A percentile compares a stretch with the other conserved stretches of the same genome.
phyloP scores from a whole-genome alignment of 30 jellyfish, hydroid and myxozoan genomes.

The Nemopilema nomurai region DNA sequence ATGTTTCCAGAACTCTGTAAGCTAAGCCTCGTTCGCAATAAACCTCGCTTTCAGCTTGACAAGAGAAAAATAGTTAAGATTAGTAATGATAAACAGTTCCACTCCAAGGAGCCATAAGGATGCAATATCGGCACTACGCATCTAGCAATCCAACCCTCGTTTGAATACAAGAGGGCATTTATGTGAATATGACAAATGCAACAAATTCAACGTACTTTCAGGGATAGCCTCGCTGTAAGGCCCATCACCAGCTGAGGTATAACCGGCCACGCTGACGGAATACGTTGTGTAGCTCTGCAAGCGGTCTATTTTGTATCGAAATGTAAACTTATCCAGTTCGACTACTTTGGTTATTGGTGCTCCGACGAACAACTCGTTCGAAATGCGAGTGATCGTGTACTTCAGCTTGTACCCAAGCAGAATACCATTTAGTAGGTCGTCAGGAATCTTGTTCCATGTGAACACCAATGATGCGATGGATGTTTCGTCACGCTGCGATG shows the following conservation, averaged over 20 bases:
- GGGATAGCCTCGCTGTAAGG: conserved; percentile 34
- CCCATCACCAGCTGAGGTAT: conserved; percentile 66
- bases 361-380: conserved; percentile 23
- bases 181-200: neutral
- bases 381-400: conserved; percentile 20
- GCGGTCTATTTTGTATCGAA: conserved; percentile 26
- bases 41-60: too few species aligned
- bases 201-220: conserved; percentile 47
- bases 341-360: conserved; percentile 15
- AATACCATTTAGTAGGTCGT: conserved; percentile 47
- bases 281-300: conserved; percentile 49
- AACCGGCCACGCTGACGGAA: conserved; percentile 59
- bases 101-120: too few species aligned
- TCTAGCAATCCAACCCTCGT: too few species aligned
- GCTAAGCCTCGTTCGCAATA: too few species aligned
- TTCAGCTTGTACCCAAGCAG: conserved; percentile 65
- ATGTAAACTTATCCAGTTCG: conserved; percentile 51
- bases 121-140: too few species aligned
- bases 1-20: too few species aligned
- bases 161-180: too few species aligned
- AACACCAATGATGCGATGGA: conserved; percentile 29
- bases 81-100: too few species aligned
- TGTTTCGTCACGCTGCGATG: neutral
- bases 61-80: too few species aligned
- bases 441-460: conserved; percentile 54